Evolutionary conservation across 2,888 invertebrate genomes (phyloP).

Genomic region (Aphelenchoides bicaudatus): DNA sequence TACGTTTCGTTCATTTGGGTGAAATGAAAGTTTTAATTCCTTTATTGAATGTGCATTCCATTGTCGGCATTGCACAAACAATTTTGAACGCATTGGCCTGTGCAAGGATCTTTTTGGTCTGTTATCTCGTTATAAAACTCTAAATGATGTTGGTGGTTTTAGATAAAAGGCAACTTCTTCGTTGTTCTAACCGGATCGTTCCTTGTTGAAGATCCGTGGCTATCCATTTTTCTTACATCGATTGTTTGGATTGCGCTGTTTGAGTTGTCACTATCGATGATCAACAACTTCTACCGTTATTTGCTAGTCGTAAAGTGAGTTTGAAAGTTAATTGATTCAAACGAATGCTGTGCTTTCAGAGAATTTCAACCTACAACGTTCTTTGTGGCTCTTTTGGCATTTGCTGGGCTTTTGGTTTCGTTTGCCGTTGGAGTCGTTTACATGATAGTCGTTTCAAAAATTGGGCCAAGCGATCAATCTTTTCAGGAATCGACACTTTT

Average conservation of each 20-base stretch:
- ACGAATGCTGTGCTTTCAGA: constrained; percentile 6
- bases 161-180: constrained; percentile 1
- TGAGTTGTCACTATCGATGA: neutral
- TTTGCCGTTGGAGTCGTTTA: neutral
- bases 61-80: neutral
- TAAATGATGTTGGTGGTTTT: neutral
- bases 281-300: neutral
- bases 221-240: constrained; percentile 6
- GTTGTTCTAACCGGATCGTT: neutral
- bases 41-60: neutral
- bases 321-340: no score
- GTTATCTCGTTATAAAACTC: neutral
- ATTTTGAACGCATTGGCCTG: constrained; percentile 12
- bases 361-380: constrained; percentile 9
- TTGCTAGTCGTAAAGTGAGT: constrained; percentile 10
- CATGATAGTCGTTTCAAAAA: neutral
- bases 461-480: neutral
- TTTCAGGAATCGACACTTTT: neutral
- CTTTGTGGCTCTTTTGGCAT: neutral
- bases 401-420: neutral
- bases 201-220: neutral
- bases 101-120: no score
- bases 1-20: constrained; percentile 1
- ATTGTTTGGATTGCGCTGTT: constrained; percentile 3
- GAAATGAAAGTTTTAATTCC: neutral